Evolutionary conservation across 2,113 vertebrate species (phyloP).

Genomic region (Columba janthina): DNA sequence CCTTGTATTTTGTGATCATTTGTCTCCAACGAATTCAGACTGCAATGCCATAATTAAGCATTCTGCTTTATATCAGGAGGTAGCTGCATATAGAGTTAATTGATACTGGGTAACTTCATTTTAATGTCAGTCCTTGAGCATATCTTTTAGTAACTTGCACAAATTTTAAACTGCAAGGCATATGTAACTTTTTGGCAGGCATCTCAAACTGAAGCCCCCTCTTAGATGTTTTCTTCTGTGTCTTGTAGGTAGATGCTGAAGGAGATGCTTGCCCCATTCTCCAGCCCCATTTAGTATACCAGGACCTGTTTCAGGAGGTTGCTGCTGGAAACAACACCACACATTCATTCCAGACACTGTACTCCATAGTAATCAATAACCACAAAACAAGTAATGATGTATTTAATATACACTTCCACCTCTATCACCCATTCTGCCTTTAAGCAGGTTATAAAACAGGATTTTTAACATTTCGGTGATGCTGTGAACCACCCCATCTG

Average conservation of each 20-base stretch:
- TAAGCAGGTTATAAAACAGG: background rate
- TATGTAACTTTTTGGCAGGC: rapidly evolving
- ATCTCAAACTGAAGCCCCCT: background rate
- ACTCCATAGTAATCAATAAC: background rate
- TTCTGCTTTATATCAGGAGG: background rate
- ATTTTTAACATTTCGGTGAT: slow-evolving; percentile 20
- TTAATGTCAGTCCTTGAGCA: background rate
- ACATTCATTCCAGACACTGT: background rate
- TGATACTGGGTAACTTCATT: background rate
- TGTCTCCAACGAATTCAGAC: background rate
- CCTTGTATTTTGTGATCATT: background rate
- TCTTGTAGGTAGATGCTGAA: background rate
- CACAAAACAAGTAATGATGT: background rate
- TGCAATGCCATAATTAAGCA: background rate
- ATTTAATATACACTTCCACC: background rate
- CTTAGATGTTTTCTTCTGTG: background rate
- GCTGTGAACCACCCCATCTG: background rate
- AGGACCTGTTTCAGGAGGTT: background rate
- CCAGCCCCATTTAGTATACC: background rate
- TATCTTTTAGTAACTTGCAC: background rate
- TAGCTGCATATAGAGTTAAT: background rate
- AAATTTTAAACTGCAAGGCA: background rate
- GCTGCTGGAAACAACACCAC: background rate
- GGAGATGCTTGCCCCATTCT: background rate
- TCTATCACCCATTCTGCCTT: slow-evolving; percentile 5